A percentile compares a stretch with the other conserved stretches of the same genome.
These are phyloP conservation scores for Manis pentadactyla DNA, from an alignment of 2,797 vertebrate species.

Conservation along the genomic window DNA sequence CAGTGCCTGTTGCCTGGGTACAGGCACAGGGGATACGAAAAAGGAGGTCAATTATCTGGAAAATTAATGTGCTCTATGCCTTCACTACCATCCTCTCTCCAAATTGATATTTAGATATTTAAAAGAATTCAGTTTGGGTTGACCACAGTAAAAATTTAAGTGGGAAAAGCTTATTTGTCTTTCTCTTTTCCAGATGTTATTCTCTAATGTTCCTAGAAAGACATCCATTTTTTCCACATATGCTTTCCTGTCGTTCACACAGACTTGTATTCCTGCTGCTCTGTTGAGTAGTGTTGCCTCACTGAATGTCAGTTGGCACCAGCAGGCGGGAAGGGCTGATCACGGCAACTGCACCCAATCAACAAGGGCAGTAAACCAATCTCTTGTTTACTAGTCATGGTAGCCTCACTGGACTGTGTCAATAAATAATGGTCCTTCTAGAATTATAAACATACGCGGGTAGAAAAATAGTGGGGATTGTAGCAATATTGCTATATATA, in stretches of 20 bases:
- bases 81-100: neutral
- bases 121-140: constrained; percentile 1
- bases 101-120: neutral
- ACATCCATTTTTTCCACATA: neutral
- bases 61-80: neutral
- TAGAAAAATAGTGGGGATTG: neutral
- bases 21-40: neutral
- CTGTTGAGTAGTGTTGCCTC: neutral
- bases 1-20: neutral
- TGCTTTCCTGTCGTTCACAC: neutral
- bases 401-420: neutral
- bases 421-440: neutral
- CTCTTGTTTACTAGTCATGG: neutral
- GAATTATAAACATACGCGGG: neutral
- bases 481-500: neutral
- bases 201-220: neutral
- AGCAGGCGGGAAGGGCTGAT: neutral
- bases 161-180: neutral
- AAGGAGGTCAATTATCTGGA: neutral
- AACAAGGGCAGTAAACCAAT: neutral
- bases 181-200: neutral
- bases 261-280: neutral
- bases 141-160: neutral
- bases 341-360: fast-evolving
- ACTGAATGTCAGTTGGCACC: neutral